These are phyloP conservation scores for Periophthalmus magnuspinnatus DNA, from an alignment of 2,797 vertebrate species.

Conservation along the genomic window DNA sequence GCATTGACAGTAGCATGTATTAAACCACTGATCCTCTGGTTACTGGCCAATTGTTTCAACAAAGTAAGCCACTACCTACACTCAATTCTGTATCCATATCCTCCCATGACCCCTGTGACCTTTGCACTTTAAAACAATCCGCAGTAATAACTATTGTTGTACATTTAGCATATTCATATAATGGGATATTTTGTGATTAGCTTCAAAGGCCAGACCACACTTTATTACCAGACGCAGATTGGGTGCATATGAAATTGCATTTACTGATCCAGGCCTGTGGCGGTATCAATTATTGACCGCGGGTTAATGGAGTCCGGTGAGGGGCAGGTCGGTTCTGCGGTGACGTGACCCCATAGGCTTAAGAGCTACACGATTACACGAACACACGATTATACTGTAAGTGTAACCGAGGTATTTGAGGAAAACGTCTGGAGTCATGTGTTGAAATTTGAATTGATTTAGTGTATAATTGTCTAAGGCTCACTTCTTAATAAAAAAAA, in stretches of 20 bases:
- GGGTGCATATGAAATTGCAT: too few species aligned
- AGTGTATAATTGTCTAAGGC: too few species aligned
- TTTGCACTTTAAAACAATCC: background rate
- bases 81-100: background rate
- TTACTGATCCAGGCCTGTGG: background rate
- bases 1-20: too few species aligned
- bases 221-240: too few species aligned
- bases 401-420: background rate
- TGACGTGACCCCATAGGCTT: slow-evolving; percentile 17
- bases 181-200: background rate
- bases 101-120: background rate
- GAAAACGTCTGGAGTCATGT: too few species aligned
- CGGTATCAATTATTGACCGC: slow-evolving; percentile 11
- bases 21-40: background rate
- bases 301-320: slow-evolving; percentile 49
- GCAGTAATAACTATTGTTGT: background rate
- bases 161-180: background rate
- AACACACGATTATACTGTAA: slow-evolving; percentile 22
- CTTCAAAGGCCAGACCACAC: background rate
- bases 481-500: too few species aligned
- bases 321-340: slow-evolving; percentile 25
- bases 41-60: background rate
- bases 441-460: too few species aligned
- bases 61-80: background rate
- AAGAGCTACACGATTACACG: slow-evolving; percentile 37